Evolutionary conservation across 2,113 vertebrate genomes (phyloP).

Genomic region (Pelobates fuscus): DNA sequence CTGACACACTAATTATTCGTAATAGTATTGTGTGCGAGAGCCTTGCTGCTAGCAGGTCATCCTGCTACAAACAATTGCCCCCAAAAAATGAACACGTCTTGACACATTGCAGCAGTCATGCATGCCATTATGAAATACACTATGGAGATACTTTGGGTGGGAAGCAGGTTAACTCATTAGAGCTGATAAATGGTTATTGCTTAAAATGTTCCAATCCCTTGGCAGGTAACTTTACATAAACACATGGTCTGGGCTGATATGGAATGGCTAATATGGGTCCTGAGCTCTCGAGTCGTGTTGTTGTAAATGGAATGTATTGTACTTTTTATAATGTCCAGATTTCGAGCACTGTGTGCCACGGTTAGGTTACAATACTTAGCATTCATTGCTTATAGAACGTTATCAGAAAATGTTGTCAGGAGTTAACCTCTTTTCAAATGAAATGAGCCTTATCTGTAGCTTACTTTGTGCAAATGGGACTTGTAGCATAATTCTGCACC

Average conservation of each 20-base stretch:
- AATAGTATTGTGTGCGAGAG: not conserved
- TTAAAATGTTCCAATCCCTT: too few species aligned
- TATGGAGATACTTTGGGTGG: not conserved
- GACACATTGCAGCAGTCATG: not conserved
- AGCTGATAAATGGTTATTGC: conserved; percentile 10
- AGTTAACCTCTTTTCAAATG: not conserved
- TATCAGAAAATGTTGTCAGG: too few species aligned
- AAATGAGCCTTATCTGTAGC: conserved; percentile 2
- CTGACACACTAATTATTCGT: conserved; percentile 29
- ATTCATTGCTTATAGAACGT: too few species aligned
- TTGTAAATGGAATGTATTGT: too few species aligned
- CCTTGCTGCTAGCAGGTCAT: not conserved
- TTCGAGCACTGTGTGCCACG: too few species aligned
- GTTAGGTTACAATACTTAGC: too few species aligned
- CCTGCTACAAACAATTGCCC: conserved; percentile 5
- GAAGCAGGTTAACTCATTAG: not conserved
- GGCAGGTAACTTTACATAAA: not conserved
- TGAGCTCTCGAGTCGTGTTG: too few species aligned
- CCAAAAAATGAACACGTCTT: not conserved
- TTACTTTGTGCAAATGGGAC: too few species aligned
- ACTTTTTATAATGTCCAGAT: too few species aligned
- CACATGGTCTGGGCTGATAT: too few species aligned
- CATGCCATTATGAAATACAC: conserved; percentile 24
- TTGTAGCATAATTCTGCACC: too few species aligned
- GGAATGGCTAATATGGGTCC: too few species aligned